Evolutionary conservation across 2,113 vertebrate genomes (phyloP), one percentile per base, ranked within the genome.

Genomic region (Thamnaconus septentrionalis): DNA sequence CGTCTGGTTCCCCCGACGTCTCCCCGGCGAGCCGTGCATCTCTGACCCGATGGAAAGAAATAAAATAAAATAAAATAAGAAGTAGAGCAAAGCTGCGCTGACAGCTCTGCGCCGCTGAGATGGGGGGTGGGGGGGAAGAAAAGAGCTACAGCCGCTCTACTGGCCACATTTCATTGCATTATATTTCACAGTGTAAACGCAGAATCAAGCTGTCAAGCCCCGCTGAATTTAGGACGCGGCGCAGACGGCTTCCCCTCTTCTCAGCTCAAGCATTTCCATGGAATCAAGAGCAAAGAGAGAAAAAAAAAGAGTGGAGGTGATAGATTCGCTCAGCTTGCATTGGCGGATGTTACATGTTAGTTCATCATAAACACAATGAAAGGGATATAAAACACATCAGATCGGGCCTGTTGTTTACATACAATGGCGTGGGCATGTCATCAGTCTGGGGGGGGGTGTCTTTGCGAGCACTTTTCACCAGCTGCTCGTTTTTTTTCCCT

Each of bases 141-240:
- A 85, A 90, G 83, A 82, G 76, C 83, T 87, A 82, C 79, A 73
- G 73, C 74, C 82, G 61, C 76, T 89, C 83, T 90, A 87, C 84
- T 87, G 75, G 87, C 79, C 78, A 83, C 81, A 89, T 87, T 81
- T 81, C 87, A 82, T 76, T 70, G 87, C 78, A 82, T 85, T 88
- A 85, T 90, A 90, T 89, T 90, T 90, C 83, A 88, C 78, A 84
- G 83, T 62, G 81, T 85, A 91, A 91, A 90, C 87, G 86, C 76
- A 74, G 80, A 75, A 83, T 85, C 82, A 88, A 86, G 68, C 84
- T 86, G 85, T 85, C 88, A 73, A 48, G 81, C 70, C 54, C 66
- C 57, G 8, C 58, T 46, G 62, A 86, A 90, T 89, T 78, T 88
- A 87, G 85, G 81, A 73, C 83, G 70, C 76, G 9, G 76, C 63